These are phyloP conservation scores for Petrocephalus schoutedeni DNA, from an alignment of 2,797 vertebrate genomes.

Conservation along the genomic window DNA sequence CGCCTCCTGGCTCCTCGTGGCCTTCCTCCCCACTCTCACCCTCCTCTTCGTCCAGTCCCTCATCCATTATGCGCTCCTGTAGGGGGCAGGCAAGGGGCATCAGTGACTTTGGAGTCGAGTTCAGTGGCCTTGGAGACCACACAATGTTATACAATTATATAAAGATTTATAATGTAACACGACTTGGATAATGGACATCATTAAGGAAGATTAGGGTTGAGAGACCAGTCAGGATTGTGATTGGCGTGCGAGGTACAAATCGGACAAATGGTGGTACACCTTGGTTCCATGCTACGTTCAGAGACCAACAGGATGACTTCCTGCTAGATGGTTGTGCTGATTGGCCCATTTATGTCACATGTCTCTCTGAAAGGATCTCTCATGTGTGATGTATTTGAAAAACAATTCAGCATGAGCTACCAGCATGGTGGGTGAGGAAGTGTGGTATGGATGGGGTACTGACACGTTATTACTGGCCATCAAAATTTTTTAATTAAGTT, in stretches of 20 bases:
- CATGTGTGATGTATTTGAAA: neutral
- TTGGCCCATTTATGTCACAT: neutral
- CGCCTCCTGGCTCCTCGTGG: constrained; percentile 61
- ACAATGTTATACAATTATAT: neutral
- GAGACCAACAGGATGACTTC: neutral
- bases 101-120: neutral
- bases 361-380: neutral
- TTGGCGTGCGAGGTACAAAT: no score
- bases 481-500: neutral
- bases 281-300: neutral
- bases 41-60: constrained; percentile 76
- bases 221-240: neutral
- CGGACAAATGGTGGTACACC: neutral
- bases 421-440: neutral
- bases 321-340: neutral
- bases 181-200: neutral
- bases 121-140: neutral
- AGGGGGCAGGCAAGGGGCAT: neutral
- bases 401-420: neutral
- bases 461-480: neutral
- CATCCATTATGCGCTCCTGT: constrained; percentile 81
- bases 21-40: constrained; percentile 70
- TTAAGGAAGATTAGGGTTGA: neutral
- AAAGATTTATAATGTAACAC: neutral
- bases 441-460: neutral